These are phyloP conservation scores for Eupelmus urozonus DNA, from an alignment of 2,888 invertebrate genomes.

Conservation along the genomic window DNA sequence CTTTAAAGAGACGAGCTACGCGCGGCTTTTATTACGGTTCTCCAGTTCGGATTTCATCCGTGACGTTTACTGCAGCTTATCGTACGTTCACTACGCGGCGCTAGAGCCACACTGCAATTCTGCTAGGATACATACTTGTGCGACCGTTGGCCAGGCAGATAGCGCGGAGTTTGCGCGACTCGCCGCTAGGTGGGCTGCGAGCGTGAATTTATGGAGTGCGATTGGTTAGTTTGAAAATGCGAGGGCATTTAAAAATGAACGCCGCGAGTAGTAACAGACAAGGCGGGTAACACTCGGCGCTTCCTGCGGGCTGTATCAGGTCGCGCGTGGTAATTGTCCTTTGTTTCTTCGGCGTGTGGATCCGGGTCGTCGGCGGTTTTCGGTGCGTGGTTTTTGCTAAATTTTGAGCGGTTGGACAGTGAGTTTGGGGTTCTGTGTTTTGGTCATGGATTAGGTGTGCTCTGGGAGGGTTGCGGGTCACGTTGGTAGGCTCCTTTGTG, in stretches of 20 bases:
- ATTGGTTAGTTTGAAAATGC: conserved; percentile 61
- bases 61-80: conserved; percentile 13
- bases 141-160: conserved; percentile 5
- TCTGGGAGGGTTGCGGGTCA: not conserved
- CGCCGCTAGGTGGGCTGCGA: not conserved
- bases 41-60: conserved; percentile 18
- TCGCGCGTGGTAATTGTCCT: too few species aligned
- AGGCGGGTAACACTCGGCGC: not conserved
- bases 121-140: not conserved
- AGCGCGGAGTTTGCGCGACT: not conserved
- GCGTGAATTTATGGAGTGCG: not conserved
- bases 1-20: conserved; percentile 9
- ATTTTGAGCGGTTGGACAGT: not conserved
- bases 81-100: conserved; percentile 20
- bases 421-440: not conserved
- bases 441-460: not conserved
- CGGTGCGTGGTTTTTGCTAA: not conserved
- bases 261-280: conserved; percentile 31
- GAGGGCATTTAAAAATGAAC: conserved; percentile 64
- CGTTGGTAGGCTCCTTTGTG: not conserved
- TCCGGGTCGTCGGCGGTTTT: too few species aligned
- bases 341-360: too few species aligned
- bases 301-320: not conserved
- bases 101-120: too few species aligned
- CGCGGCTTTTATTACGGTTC: not conserved